phyloP scores from a whole-genome alignment of 2,797 vertebrate species.

The Falco rusticolus region DNA sequence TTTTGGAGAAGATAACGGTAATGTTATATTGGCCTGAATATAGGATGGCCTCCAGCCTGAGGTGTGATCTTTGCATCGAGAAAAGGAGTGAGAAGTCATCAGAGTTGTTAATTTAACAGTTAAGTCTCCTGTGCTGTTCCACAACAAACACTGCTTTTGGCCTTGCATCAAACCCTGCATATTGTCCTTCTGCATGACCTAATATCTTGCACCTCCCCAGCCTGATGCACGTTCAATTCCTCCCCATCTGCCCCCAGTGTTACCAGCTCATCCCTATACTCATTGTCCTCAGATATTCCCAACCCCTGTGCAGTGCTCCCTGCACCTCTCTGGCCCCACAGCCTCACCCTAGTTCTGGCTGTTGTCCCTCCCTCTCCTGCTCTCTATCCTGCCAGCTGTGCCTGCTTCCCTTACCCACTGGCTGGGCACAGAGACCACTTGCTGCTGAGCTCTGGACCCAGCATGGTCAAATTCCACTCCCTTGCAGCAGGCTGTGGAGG shows the following conservation, averaged over 20 bases:
- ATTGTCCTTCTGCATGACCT: not conserved
- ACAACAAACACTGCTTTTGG: not conserved
- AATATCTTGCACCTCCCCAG: not conserved
- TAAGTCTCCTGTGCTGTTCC: not conserved
- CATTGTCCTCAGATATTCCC: not conserved
- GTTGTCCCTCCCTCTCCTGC: not conserved
- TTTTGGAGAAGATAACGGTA: not conserved
- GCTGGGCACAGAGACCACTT: not conserved
- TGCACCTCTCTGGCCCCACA: not conserved
- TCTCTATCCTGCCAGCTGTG: not conserved
- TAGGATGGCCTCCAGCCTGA: not conserved
- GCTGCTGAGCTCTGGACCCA: not conserved
- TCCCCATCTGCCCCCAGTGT: not conserved
- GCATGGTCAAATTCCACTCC: not conserved
- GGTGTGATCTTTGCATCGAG: not conserved
- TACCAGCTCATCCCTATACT: not conserved
- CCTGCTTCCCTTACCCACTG: not conserved
- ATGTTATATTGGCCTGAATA: slow-evolving; percentile 38
- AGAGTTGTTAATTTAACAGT: not conserved
- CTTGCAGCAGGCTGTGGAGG: not conserved
- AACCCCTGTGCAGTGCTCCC: fast-evolving
- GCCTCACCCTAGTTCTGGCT: not conserved
- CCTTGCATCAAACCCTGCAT: not conserved
- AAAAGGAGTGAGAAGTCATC: not conserved
- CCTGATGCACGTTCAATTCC: not conserved